phyloP scores from a whole-genome alignment of 1,140 invertebrate species.

The Triops longicaudatus region DNA sequence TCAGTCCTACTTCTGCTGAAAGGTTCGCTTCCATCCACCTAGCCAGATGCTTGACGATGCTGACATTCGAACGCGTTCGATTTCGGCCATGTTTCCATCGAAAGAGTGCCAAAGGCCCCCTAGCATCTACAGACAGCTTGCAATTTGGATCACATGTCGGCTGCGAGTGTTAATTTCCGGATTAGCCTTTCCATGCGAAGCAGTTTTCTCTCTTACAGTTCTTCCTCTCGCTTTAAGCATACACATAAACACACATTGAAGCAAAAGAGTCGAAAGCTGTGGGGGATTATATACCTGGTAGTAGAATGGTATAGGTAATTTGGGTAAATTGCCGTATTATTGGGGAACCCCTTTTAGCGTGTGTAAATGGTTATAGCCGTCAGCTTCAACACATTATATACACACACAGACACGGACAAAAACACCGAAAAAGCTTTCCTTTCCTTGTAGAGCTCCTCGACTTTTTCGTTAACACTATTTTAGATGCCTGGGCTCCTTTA shows the following conservation, averaged over 20 bases:
- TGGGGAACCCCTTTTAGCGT: constrained; percentile 9
- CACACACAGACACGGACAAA: constrained; percentile 2
- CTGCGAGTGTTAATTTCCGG: constrained; percentile 1
- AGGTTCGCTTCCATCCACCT: background rate
- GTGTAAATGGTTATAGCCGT: constrained; percentile 12
- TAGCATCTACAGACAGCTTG: background rate
- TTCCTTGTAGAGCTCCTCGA: background rate
- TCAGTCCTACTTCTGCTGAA: background rate
- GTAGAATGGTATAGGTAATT: constrained; percentile 9
- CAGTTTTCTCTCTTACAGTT: background rate
- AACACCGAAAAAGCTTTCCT: background rate
- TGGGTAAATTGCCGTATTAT: background rate
- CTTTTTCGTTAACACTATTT: background rate
- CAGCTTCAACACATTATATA: constrained; percentile 2
- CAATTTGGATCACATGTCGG: background rate
- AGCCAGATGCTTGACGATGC: background rate
- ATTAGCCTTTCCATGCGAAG: background rate
- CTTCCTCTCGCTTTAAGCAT: background rate
- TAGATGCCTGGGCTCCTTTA: background rate
- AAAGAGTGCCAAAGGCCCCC: background rate
- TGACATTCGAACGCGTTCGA: background rate
- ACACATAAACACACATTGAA: background rate
- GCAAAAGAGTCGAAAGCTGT: background rate
- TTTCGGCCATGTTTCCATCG: background rate
- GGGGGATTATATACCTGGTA: constrained; percentile 4